Base-by-base conservation (phyloP, 2,888 invertebrate species). In the Mesoligia furuncula region DNA sequence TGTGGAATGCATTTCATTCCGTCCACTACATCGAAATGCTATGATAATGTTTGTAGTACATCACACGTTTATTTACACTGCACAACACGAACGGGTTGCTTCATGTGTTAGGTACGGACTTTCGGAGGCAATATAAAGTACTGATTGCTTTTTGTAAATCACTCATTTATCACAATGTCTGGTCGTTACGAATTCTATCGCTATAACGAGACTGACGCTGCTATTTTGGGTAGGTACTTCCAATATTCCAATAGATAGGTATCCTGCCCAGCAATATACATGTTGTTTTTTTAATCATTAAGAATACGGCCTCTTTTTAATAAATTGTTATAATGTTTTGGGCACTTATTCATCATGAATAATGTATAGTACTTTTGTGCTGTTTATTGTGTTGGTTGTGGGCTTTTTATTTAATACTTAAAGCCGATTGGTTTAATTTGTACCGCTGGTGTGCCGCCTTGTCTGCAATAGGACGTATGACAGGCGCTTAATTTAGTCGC, bases 401-500 rank as follows among this genome's bases (percentile, higher is more conserved):
- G 48, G 27, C 13, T 69, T 67, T 77, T 77, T 67, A 73, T 75
- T 13, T 71, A 76, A 76, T 80, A 86, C 85, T 88, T 85, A 82
- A 87, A 88, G 83, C 81, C 85, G 90, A 92, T 92, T 88, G 87
- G 88, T 91, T 92, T 93, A 93, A 93, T 94, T 92, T 93, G 91
- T 88, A 88, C 87, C 89, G 91, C 87, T 89, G 89, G 90, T 88
- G 85, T 89, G 90, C 89, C 90, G 90, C 89, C 87, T 89, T 87
- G 89, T 90, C 89, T 88, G 88, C 90, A 90, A 89, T 89, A 92
- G 93, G 92, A 94, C 93, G 92, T 93, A 94, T 94, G 95, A 94
- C 93, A 93, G 92, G 91, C 91, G 92, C 93, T 95, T 95, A 95
- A 95, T 95, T 95, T 94, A 93, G 89, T 91, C 92, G 90, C 90